Conservation (phyloP, 2,113 vertebrate genomes). For the Thamnophis sirtalis region DNA sequence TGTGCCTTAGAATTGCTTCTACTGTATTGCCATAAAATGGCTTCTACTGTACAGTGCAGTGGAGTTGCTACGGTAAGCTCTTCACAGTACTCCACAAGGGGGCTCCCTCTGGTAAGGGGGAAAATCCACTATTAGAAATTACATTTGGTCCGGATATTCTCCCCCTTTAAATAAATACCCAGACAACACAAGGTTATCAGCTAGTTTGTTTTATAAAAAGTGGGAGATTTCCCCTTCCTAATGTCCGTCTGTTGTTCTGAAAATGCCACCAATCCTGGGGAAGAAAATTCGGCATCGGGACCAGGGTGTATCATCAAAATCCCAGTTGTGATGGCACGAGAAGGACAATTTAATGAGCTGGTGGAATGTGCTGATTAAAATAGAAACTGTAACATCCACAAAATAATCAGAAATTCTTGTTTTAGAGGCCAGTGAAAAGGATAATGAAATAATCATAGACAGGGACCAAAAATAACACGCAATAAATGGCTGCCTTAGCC, state of each 20-base stretch:
- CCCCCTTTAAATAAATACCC: no score
- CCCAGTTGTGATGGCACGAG: background rate
- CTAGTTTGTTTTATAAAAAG: no score
- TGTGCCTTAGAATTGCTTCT: no score
- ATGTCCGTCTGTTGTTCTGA: background rate
- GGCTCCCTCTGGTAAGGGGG: no score
- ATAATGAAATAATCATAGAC: conserved; percentile 16
- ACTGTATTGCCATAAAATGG: no score
- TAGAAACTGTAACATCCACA: background rate
- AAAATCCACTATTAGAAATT: no score
- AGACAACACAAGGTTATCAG: no score
- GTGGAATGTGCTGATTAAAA: background rate
- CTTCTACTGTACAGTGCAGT: no score
- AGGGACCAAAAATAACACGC: conserved; percentile 15
- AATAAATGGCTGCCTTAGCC: conserved; percentile 10
- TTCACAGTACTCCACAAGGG: no score
- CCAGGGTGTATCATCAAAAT: background rate
- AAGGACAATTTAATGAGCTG: background rate
- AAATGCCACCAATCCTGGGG: background rate
- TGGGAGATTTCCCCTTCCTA: background rate
- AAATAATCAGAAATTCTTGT: conserved; percentile 18
- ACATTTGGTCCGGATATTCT: no score
- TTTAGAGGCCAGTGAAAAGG: background rate
- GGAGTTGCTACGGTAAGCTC: no score
- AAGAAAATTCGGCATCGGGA: background rate